Percentiles rank a stretch among this genome's conserved stretches.
Evolutionary conservation across 2,888 invertebrate genomes (phyloP).

Genomic region (Altica lythri): DNA sequence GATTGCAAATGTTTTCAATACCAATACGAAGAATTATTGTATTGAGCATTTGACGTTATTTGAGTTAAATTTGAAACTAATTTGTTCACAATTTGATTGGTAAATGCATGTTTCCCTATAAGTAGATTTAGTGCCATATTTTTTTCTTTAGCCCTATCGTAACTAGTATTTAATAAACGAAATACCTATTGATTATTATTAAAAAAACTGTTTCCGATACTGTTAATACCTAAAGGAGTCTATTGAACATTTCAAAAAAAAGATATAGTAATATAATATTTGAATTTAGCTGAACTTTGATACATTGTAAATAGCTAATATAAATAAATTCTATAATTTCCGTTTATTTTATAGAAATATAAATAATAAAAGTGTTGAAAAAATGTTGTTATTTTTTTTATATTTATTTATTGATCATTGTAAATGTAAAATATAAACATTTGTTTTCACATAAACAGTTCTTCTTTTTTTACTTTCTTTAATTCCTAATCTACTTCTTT

Average conservation of each 20-base stretch:
- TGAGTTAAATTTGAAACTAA: neutral
- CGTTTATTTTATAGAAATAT: constrained; percentile 19
- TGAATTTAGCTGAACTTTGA: constrained; percentile 50
- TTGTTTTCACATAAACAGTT: too few species aligned
- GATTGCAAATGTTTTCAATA: too few species aligned
- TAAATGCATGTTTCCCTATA: constrained; percentile 23
- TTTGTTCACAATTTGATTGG: constrained; percentile 19
- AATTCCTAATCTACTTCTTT: too few species aligned
- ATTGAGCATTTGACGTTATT: neutral
- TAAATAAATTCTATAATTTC: constrained; percentile 44
- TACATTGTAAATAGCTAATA: constrained; percentile 55
- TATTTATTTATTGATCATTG: constrained; percentile 1
- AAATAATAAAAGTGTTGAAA: neutral
- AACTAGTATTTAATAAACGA: constrained; percentile 32
- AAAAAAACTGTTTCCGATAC: constrained; percentile 43
- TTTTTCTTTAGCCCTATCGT: constrained; percentile 30
- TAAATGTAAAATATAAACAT: too few species aligned
- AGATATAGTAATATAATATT: constrained; percentile 46
- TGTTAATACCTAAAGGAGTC: constrained; percentile 52
- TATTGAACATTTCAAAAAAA: constrained; percentile 48
- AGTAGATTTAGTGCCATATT: constrained; percentile 38
- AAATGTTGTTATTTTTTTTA: neutral
- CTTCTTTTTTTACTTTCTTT: too few species aligned
- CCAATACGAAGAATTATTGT: neutral
- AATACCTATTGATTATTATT: constrained; percentile 27